These are phyloP conservation scores for Thamnophis sirtalis DNA, from an alignment of 2,113 vertebrate genomes.

Conservation along the genomic window DNA sequence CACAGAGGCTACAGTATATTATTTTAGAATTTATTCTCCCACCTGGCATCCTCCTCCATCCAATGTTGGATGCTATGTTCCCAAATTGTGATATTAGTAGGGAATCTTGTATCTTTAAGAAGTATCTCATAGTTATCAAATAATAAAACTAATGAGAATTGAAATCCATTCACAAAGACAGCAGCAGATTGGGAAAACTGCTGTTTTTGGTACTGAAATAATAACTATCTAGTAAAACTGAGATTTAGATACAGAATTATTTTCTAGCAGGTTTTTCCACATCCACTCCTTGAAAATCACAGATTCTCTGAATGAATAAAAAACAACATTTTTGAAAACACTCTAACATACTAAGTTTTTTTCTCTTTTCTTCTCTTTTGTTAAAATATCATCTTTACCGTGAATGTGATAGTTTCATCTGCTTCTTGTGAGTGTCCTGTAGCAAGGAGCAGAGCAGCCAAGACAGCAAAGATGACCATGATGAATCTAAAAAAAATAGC, in stretches of 20 bases:
- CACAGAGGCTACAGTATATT: neutral
- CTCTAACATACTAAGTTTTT: constrained; percentile 39
- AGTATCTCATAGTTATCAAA: neutral
- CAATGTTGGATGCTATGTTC: neutral
- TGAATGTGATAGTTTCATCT: constrained; percentile 90
- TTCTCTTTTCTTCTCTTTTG: neutral
- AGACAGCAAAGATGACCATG: constrained; percentile 84
- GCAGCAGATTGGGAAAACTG: neutral
- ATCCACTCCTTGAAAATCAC: neutral
- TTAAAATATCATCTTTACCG: constrained; percentile 64
- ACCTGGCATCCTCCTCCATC: neutral
- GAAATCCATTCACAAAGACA: neutral
- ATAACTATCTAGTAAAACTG: neutral
- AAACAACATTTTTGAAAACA: constrained; percentile 38
- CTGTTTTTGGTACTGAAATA: neutral
- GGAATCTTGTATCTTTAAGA: neutral
- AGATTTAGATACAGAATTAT: neutral
- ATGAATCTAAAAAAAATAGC: constrained; percentile 68
- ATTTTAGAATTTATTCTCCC: neutral
- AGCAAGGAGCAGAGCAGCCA: constrained; percentile 78
- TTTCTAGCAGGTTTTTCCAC: no score
- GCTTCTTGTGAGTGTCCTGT: constrained; percentile 81
- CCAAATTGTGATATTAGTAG: neutral
- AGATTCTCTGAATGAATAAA: neutral
- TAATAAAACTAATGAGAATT: neutral